phyloP scores from a whole-genome alignment of 2,113 vertebrate genomes.

The Jacana jacana region DNA sequence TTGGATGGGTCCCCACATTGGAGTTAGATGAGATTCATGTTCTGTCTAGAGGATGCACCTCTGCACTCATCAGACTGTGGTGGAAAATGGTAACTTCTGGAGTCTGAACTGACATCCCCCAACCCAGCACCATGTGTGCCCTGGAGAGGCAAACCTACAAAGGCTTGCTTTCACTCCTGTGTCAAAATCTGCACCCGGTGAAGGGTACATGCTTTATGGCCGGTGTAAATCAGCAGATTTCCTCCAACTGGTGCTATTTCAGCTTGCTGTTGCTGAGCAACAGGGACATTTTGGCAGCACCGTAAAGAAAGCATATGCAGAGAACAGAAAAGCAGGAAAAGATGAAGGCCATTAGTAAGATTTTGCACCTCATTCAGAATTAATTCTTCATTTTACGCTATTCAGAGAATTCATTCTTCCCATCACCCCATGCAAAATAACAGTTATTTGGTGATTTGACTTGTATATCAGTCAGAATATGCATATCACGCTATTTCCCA shows the following conservation, averaged over 20 bases:
- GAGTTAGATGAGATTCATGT: background rate
- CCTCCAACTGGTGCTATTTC: background rate
- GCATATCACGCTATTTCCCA: background rate
- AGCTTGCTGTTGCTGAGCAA: slow-evolving; percentile 51
- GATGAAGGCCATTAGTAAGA: background rate
- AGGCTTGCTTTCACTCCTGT: background rate
- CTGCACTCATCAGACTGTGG: background rate
- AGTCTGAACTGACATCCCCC: background rate
- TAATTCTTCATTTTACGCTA: background rate
- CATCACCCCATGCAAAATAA: background rate
- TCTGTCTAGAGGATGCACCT: background rate
- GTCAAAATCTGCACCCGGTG: background rate
- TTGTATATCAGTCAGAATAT: background rate
- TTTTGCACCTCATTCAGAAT: background rate
- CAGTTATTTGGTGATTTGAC: background rate
- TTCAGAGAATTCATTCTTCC: background rate
- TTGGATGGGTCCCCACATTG: rapidly evolving
- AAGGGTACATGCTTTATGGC: background rate
- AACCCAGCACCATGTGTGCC: background rate
- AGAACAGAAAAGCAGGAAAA: background rate
- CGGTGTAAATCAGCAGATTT: background rate
- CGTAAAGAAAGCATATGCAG: background rate
- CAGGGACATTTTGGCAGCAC: background rate
- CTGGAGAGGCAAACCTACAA: background rate
- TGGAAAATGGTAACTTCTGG: background rate